Evolutionary conservation across 2,888 invertebrate species (phyloP).

Genomic region (Autographa gamma): DNA sequence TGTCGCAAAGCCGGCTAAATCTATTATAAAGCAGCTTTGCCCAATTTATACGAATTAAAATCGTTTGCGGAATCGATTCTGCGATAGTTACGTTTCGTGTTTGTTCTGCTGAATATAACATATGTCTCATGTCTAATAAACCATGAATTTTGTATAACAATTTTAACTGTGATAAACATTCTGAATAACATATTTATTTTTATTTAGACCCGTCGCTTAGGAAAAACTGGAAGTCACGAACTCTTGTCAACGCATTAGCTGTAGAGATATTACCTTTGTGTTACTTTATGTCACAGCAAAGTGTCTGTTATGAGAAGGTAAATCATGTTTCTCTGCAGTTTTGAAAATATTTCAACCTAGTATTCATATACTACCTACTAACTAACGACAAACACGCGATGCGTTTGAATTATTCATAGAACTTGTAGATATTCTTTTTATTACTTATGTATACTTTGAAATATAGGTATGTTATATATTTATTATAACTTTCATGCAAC

Average conservation of each 20-base stretch:
- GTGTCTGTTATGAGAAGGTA: conserved; percentile 59
- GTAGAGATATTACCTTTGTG: conserved; percentile 30
- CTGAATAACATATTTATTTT: too few species aligned
- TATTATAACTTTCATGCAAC: background rate
- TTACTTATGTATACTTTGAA: conserved; percentile 40
- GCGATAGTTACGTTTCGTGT: conserved; percentile 43
- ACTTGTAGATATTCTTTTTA: conserved; percentile 65
- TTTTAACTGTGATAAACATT: too few species aligned
- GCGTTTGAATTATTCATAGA: conserved; percentile 69
- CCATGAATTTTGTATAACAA: background rate
- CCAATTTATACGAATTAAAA: conserved; percentile 71
- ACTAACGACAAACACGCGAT: conserved; percentile 69
- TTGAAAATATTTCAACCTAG: conserved; percentile 64
- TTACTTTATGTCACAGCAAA: conserved; percentile 34
- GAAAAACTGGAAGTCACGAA: conserved; percentile 23
- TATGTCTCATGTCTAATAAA: background rate
- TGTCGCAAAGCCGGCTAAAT: conserved; percentile 68
- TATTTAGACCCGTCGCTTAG: background rate
- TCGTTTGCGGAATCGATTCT: conserved; percentile 61
- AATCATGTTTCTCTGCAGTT: conserved; percentile 68
- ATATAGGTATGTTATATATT: conserved; percentile 32
- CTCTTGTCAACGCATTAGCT: conserved; percentile 30
- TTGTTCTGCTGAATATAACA: conserved; percentile 37
- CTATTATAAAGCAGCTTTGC: conserved; percentile 71
- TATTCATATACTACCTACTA: conserved; percentile 58